phyloP scores from a whole-genome alignment of 2,797 vertebrate genomes.

The Austrolebias charrua region DNA sequence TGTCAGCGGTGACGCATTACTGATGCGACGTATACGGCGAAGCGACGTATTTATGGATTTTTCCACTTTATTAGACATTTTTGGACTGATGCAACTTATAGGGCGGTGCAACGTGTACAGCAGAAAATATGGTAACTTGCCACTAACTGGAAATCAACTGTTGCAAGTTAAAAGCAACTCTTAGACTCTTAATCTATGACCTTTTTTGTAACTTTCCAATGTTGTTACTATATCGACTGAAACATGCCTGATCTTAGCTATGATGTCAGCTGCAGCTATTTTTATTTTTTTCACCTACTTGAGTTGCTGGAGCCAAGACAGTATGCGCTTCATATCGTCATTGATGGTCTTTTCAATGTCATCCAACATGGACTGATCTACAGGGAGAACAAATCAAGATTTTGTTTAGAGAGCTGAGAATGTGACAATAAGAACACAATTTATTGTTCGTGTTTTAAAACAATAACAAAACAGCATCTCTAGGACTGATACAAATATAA shows the following conservation, averaged over 20 bases:
- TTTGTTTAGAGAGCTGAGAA: constrained; percentile 19
- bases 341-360: constrained; percentile 97
- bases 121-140: constrained; percentile 8
- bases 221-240: no score
- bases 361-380: constrained; percentile 92
- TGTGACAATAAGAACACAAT: neutral
- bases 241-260: neutral
- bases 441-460: no score
- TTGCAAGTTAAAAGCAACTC: constrained; percentile 13
- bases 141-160: constrained; percentile 3
- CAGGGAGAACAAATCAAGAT: constrained; percentile 27
- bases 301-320: constrained; percentile 94
- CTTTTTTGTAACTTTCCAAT: neutral
- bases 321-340: constrained; percentile 95
- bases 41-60: no score
- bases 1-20: no score
- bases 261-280: neutral
- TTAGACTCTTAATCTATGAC: constrained; percentile 6
- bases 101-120: no score
- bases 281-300: constrained; percentile 82
- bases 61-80: no score
- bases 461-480: no score
- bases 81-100: no score
- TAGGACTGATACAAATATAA: no score
- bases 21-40: no score